A percentile compares a stretch with the other conserved stretches of the same genome.
These are phyloP conservation scores for Mercenaria mercenaria DNA, from an alignment of 1,140 invertebrate genomes.

Conservation along the genomic window DNA sequence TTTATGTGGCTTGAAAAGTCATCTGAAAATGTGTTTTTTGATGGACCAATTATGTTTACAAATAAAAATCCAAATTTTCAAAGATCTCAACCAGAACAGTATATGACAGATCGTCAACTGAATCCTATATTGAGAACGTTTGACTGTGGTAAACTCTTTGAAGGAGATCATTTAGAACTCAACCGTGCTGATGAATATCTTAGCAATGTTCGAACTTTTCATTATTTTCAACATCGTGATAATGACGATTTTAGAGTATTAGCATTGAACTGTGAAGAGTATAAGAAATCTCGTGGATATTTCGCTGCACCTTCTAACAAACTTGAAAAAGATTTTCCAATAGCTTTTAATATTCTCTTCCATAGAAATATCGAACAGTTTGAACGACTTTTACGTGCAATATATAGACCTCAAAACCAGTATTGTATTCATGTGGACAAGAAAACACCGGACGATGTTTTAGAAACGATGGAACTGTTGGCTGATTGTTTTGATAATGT, in stretches of 20 bases:
- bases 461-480: slow-evolving; percentile 55
- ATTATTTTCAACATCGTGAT: neutral
- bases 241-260: neutral
- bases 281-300: slow-evolving; percentile 16
- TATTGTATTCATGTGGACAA: slow-evolving; percentile 78
- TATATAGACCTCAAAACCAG: slow-evolving; percentile 75
- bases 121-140: neutral
- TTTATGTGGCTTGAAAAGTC: neutral
- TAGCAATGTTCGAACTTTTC: neutral
- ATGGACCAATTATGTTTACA: slow-evolving; percentile 21
- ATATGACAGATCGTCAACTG: neutral
- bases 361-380: slow-evolving; percentile 69
- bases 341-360: slow-evolving; percentile 72
- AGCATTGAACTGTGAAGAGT: slow-evolving; percentile 17
- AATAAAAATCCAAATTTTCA: neutral
- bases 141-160: slow-evolving; percentile 19
- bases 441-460: slow-evolving; percentile 48
- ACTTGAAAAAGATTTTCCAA: slow-evolving; percentile 69
- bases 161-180: neutral
- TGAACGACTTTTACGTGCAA: slow-evolving; percentile 67
- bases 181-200: neutral
- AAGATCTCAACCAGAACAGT: neutral
- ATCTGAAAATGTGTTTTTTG: neutral
- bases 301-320: neutral
- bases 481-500: slow-evolving; percentile 78